Base-by-base conservation (phyloP, 2,888 invertebrate species). In the Melipona bicolor region DNA sequence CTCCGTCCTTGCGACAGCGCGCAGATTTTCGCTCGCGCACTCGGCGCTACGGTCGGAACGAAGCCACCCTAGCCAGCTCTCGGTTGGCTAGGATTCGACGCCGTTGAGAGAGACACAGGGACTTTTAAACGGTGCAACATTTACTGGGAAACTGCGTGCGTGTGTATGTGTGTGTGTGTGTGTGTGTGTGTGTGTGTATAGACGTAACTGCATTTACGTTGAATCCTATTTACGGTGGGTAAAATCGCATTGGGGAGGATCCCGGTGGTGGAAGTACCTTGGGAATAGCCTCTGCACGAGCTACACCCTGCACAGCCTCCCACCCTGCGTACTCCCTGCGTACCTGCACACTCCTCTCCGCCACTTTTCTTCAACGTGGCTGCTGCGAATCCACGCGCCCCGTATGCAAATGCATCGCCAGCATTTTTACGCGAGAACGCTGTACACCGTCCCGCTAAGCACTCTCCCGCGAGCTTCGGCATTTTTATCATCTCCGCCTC, bases 141-240 rank as follows among this genome's bases (percentile, higher is more conserved):
- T 83, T 85, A 83, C 80, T n/a, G 68, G 54, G 65, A 32, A 52
- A 59, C 59, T 62, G 52, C 49, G 50, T 24, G 21, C 13, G 21
- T 71, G 70, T n/a, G n/a, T 65, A 69, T 6, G 36, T 9, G 9
- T 36, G 36, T 43, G 43, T 9, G 36, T 36, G 9, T 43, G 1
- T n/a, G 19, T 27, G 52, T 27, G n/a, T 71, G 69, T 65, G 71
- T 24, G 49, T 77, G 62, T 54, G 36, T 69, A 27, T 80, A 77
- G 49, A 59, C 43, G 64, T 87, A 90, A 89, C 89, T 89, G 88
- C 91, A 87, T 91, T 91, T 90, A 88, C 88, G 81, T 79, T 81
- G 84, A 89, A 91, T 91, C 89, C 89, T 89, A 91, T 92, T 92
- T 90, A 88, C 88, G 83, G 71, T 78, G 84, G 82, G 84, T 77